Conservation (phyloP, 2,888 invertebrate species). For the Bellardia bayeri region DNA sequence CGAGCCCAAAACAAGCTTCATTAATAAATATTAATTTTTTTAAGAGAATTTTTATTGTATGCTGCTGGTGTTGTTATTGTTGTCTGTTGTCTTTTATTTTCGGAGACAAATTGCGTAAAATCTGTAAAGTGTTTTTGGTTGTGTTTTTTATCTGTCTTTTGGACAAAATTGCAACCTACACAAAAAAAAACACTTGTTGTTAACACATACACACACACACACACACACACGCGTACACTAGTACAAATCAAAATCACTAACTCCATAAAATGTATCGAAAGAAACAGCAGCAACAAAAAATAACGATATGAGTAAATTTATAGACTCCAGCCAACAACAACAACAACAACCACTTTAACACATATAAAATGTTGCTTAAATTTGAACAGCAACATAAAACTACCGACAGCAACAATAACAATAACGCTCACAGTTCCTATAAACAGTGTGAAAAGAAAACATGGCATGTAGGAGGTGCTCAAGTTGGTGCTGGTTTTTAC, state of each 20-base stretch:
- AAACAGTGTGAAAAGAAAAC: conserved; percentile 44
- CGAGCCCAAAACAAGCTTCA: conserved; percentile 42
- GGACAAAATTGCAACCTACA: conserved; percentile 63
- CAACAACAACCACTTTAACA: background rate
- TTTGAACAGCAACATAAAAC: conserved; percentile 5
- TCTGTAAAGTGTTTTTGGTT: conserved; percentile 50
- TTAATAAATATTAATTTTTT: conserved; percentile 21
- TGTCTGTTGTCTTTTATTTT: conserved; percentile 27
- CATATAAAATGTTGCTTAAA: background rate
- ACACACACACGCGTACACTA: background rate
- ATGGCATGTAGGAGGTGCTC: conserved; percentile 69
- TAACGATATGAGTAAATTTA: background rate
- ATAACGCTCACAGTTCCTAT: conserved; percentile 3
- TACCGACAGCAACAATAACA: conserved; percentile 14
- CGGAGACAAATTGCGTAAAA: conserved; percentile 68
- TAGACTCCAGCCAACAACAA: background rate
- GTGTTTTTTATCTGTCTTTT: conserved; percentile 27
- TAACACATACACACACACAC: conserved; percentile 36
- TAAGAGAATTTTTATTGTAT: conserved; percentile 4
- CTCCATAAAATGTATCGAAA: background rate
- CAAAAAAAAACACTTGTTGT: conserved; percentile 62
- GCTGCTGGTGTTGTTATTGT: conserved; percentile 12
- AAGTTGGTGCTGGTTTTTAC: conserved; percentile 40
- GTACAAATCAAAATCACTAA: conserved; percentile 23
- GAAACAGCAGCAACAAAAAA: background rate